Conservation (phyloP, 1,140 invertebrate species). For the Neuroterus valhalla region DNA sequence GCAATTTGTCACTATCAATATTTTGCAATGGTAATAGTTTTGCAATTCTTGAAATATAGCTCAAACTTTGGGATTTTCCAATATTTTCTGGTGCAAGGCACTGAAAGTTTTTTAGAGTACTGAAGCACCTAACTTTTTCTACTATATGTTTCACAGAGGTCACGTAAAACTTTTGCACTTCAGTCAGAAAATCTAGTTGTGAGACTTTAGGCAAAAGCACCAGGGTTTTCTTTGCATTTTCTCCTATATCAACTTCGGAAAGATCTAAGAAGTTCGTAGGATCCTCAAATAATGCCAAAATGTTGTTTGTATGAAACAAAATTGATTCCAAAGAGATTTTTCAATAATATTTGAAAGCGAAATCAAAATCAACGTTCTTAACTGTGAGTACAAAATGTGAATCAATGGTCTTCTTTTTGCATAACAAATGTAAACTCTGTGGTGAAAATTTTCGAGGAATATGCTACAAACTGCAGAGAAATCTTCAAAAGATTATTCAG, state of each 20-base stretch:
- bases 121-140: background rate
- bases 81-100: background rate
- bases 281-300: background rate
- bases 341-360: background rate
- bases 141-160: background rate
- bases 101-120: background rate
- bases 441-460: too few species aligned
- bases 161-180: background rate
- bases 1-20: slow-evolving; percentile 4
- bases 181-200: too few species aligned
- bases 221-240: background rate
- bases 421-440: too few species aligned
- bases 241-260: background rate
- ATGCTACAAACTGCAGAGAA: background rate
- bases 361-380: too few species aligned
- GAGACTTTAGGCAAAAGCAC: background rate
- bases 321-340: background rate
- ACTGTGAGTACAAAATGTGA: too few species aligned
- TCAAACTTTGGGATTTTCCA: background rate
- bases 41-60: slow-evolving; percentile 30
- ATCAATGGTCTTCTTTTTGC: too few species aligned
- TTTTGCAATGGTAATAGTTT: slow-evolving; percentile 39
- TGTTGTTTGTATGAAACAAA: too few species aligned
- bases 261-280: background rate
- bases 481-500: background rate